A percentile compares a stretch with the other conserved stretches of the same genome.
Conservation (phyloP, 2,113 vertebrate genomes). For the Silurus glanis region DNA sequence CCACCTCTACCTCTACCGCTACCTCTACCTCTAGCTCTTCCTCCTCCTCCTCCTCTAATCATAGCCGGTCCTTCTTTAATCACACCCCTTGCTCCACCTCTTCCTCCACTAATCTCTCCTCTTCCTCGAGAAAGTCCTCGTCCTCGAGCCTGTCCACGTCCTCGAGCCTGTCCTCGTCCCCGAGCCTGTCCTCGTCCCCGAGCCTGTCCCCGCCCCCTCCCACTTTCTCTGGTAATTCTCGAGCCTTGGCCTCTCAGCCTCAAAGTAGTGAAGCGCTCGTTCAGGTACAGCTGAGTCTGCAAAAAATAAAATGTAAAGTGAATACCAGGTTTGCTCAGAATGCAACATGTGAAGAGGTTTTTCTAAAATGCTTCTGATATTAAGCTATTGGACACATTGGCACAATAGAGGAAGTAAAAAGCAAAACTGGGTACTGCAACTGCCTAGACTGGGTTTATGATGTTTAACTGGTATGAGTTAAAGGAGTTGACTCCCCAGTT, state of each 20-base stretch:
- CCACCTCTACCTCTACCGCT: constrained; percentile 33
- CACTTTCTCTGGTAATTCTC: background rate
- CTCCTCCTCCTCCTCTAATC: constrained; percentile 35
- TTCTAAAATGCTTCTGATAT: constrained; percentile 37
- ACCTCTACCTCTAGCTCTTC: constrained; percentile 21
- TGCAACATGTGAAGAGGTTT: background rate
- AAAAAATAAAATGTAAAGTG: background rate
- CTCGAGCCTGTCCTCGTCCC: background rate
- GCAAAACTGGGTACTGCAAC: background rate
- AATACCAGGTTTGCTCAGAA: background rate
- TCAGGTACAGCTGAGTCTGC: constrained; percentile 76
- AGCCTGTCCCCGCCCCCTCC: constrained; percentile 42
- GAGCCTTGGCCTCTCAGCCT: constrained; percentile 55
- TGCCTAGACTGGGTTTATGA: background rate
- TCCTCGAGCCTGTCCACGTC: constrained; percentile 38
- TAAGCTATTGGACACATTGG: background rate
- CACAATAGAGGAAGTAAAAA: background rate
- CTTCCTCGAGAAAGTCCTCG: constrained; percentile 32
- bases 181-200: background rate
- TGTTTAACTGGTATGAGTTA: too few species aligned
- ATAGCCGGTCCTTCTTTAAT: constrained; percentile 33
- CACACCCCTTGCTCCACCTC: constrained; percentile 41
- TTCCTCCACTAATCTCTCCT: constrained; percentile 15
- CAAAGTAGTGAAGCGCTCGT: constrained; percentile 77
- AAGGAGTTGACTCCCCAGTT: too few species aligned